Evolutionary conservation across 2,797 vertebrate genomes (phyloP), one percentile per base, ranked within the genome.

Genomic region (Micrastur ruficollis): DNA sequence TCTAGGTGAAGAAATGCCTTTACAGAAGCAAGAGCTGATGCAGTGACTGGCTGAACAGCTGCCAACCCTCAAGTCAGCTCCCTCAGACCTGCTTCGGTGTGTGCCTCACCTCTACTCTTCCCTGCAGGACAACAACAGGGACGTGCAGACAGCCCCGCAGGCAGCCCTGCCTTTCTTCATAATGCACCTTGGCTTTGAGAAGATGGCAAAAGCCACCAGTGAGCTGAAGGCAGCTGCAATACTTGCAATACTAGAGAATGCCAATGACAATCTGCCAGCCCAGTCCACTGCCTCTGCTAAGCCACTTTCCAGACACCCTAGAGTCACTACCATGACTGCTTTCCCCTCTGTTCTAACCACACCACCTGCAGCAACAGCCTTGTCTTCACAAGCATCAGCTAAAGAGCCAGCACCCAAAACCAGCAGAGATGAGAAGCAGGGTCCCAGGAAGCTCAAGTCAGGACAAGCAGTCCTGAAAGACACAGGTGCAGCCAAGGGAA

Each of bases 181-280:
- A 98, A 99, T 99, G 98, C 99, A 99, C 88, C 97, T 99, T 78
- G 98, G 98, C 61, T 98, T 98, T 46, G 99, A 99, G 76, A 99
- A 99, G 95, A 99, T 99, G 99, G 92, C 47, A 42, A 99, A 99
- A 92, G 98, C 98, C 31, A 98, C 99, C 4, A 97, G 98, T 27
- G 99, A 99, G 93, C 98, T 99, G 63, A 99, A 99, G 98, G 96
- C 98, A 13, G 91, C 98, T 73, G 99, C 99, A 27, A 99, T 99
- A 65, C 50, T 99, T 22, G 95, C 86, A 46, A 98, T 99, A 98
- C 96, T 99, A 96, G 98, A 99, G 75, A 99, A 99, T 86, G 98
- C 98, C 84, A 98, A 99, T 90, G 95, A 98, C 3, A 97, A 98
- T 91, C 98, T 98, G 96, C 98, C 99, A 11, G 98, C 97, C 63